Evolutionary conservation across 2,797 vertebrate species (phyloP), one percentile per base, ranked within the genome.

Genomic region (Gymnodraco acuticeps): DNA sequence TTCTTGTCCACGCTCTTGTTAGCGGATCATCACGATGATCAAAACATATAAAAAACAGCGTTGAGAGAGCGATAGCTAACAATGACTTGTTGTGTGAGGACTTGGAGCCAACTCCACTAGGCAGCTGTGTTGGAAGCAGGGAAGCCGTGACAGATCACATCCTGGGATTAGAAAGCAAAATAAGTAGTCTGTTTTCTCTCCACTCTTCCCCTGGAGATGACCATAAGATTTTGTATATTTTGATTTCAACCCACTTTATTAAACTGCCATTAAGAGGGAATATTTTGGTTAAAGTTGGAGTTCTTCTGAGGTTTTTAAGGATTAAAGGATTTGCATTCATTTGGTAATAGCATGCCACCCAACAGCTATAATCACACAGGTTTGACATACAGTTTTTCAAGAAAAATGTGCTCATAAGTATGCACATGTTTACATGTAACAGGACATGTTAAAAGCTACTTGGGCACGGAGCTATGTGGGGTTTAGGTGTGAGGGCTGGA

Each of bases 101-200:
- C 78, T 77, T 77, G 77, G 88, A 88, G 81, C 75, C 80, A 85
- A 56, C 81, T 79, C 71, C 61, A 68, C 64, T 54, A 84, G 88
- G 91, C 92, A 93, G 92, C 94, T 94, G 92, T 82, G 77, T 51
- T 91, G 88, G 88, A 88, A 81, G 69, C 67, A 85, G 84, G 54
- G 74, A 86, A 82, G 87, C 85, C 89, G 88, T 92, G 90, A 94
- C 88, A 89, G 92, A 94, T 93, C 88, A 87, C 85, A 91, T 94
- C 93, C 90, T 91, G 89, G 92, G 93, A 94, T 95, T 94, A 93
- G 81, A 82, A 72, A 89, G 85, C 89, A 88, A 94, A 91, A 92
- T 87, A 92, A 93, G 86, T 78, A 77, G 87, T 86, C 88, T 87
- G 88, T 87, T 90, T 93, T 87, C 83, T 74, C 84, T 87, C 75